phyloP scores from a whole-genome alignment of 2,113 vertebrate species.

The Spizaetus ornatus region DNA sequence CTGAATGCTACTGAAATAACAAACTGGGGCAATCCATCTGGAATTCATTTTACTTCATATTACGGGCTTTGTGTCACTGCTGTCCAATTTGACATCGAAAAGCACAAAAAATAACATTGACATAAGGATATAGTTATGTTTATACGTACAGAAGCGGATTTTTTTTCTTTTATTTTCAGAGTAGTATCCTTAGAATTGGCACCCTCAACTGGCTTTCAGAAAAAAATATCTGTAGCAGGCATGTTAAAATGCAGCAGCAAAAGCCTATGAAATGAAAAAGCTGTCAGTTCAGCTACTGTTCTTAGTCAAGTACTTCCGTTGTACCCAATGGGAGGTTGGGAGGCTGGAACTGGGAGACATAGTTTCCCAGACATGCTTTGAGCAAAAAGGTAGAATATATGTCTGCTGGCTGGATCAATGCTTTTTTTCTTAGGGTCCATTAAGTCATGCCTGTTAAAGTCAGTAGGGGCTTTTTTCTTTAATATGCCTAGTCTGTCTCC shows the following conservation, averaged over 20 bases:
- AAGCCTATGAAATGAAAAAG: background rate
- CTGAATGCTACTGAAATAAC: conserved; percentile 46
- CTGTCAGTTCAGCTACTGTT: conserved; percentile 7
- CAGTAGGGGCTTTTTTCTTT: background rate
- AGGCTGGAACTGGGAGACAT: background rate
- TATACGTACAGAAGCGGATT: background rate
- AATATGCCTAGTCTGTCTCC: background rate
- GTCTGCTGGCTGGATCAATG: background rate
- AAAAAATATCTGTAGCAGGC: background rate
- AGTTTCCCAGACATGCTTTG: background rate
- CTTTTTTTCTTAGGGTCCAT: background rate
- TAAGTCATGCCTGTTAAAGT: background rate
- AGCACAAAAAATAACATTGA: conserved; percentile 63
- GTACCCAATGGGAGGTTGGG: background rate
- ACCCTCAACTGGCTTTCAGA: conserved; percentile 2
- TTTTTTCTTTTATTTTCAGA: conserved; percentile 31
- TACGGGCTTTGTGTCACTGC: conserved; percentile 42
- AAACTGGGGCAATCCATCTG: conserved; percentile 59
- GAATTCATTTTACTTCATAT: conserved; percentile 62
- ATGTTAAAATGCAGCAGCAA: background rate
- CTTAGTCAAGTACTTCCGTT: background rate
- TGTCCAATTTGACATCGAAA: conserved; percentile 66
- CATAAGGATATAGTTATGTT: conserved; percentile 66
- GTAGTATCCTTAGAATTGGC: conserved; percentile 43
- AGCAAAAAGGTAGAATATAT: background rate